Conservation (phyloP, 1,140 invertebrate species). For the Lasaia peninsularis region DNA sequence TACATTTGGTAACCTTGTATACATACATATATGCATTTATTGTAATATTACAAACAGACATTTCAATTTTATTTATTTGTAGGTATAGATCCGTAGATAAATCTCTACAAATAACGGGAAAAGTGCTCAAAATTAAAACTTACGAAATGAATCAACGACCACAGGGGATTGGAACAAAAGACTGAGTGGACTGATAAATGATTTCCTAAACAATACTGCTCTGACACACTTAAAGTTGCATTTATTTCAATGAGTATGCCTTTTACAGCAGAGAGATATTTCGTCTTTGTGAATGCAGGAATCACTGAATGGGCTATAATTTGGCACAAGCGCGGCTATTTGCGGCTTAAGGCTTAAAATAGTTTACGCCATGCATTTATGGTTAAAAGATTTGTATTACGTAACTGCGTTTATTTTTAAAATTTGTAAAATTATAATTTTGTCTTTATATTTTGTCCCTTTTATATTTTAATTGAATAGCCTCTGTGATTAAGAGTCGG, state of each 20-base stretch:
- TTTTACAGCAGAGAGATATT: slow-evolving; percentile 12
- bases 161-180: slow-evolving; percentile 19
- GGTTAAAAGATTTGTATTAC: slow-evolving; percentile 1
- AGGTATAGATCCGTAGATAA: no score
- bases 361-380: slow-evolving; percentile 3
- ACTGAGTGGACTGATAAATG: slow-evolving; percentile 13
- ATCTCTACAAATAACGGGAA: no score
- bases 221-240: slow-evolving; percentile 10
- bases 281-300: slow-evolving; percentile 9
- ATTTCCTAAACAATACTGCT: neutral
- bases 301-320: slow-evolving; percentile 7
- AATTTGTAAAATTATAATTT: neutral
- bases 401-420: neutral
- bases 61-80: no score
- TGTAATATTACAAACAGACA: no score
- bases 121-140: no score
- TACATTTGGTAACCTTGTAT: no score
- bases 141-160: neutral
- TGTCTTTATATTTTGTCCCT: no score
- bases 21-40: no score
- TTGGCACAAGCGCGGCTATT: slow-evolving; percentile 1
- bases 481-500: no score
- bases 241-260: slow-evolving; percentile 12
- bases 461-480: no score
- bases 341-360: slow-evolving; percentile 7